Percentiles rank a stretch among this genome's conserved stretches.
Evolutionary conservation across 1,140 invertebrate genomes (phyloP).

Genomic region (Brevipalpus yothersi): DNA sequence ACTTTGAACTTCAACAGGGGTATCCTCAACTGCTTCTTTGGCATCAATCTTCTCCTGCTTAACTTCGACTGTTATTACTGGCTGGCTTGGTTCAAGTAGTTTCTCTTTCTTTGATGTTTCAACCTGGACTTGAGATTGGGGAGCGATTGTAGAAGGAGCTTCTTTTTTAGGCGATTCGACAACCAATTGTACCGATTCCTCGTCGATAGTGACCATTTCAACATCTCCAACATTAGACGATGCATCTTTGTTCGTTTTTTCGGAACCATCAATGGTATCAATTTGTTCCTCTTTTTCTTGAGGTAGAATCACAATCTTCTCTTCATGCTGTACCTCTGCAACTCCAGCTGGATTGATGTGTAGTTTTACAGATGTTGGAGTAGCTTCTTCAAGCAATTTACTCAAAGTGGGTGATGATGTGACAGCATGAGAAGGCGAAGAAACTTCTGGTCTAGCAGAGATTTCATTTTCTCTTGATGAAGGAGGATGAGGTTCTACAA

Average conservation of each 20-base stretch:
- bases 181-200: too few species aligned
- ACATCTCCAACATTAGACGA: too few species aligned
- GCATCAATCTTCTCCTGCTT: background rate
- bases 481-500: background rate
- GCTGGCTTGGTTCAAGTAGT: background rate
- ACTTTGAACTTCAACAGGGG: background rate
- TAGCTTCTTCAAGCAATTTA: background rate
- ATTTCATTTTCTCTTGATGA: background rate
- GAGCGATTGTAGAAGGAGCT: too few species aligned
- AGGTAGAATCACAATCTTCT: background rate
- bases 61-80: background rate
- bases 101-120: background rate
- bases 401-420: background rate
- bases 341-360: slow-evolving; percentile 1
- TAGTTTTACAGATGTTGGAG: background rate
- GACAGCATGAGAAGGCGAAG: background rate
- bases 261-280: too few species aligned
- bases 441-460: background rate
- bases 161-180: too few species aligned
- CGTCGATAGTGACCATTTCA: too few species aligned
- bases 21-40: background rate
- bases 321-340: background rate
- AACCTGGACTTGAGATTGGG: too few species aligned
- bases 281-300: too few species aligned
- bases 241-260: too few species aligned